Conservation (phyloP, 2,113 vertebrate genomes). For the Desmodus rotundus region DNA sequence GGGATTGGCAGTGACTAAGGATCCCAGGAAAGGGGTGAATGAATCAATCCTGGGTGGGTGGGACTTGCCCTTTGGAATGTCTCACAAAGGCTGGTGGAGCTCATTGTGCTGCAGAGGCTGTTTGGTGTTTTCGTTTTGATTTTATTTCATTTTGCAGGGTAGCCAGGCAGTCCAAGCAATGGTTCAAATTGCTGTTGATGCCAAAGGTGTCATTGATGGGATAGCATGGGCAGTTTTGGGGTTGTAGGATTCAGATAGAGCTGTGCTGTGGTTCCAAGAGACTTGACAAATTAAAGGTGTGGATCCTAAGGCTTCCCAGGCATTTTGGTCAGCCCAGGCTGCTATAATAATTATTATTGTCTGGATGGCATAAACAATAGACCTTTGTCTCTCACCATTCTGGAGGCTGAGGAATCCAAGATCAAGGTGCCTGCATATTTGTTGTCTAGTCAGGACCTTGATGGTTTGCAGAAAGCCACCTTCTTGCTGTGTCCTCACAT, state of each 20-base stretch:
- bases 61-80: background rate
- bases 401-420: background rate
- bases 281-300: background rate
- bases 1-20: background rate
- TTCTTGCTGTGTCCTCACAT: background rate
- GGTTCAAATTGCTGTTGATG: background rate
- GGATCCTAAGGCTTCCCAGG: background rate
- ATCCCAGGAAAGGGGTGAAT: background rate
- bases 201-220: background rate
- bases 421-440: background rate
- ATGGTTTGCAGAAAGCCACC: background rate
- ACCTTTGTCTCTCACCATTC: background rate
- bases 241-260: background rate
- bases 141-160: background rate
- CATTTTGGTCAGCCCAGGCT: background rate
- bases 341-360: background rate
- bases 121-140: slow-evolving; percentile 15
- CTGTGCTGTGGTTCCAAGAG: background rate
- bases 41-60: background rate
- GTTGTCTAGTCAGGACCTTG: background rate
- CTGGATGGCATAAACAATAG: background rate
- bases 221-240: background rate
- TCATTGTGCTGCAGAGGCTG: background rate
- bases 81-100: background rate
- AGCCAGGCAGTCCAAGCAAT: background rate